Evolutionary conservation across 2,113 vertebrate species (phyloP).

Genomic region (Elephantulus edwardii): DNA sequence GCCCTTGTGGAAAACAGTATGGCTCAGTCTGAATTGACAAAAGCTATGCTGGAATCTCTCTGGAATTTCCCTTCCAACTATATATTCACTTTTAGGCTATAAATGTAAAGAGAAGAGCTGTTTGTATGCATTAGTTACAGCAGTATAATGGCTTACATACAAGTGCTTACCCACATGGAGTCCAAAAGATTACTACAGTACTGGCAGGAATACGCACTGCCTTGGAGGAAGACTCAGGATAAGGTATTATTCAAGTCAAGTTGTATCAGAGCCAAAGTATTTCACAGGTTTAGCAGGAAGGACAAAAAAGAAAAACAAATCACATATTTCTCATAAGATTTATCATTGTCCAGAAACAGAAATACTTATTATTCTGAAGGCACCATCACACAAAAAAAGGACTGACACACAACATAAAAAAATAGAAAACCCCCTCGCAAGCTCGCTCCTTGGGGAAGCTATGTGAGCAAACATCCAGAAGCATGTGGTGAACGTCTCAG

Average conservation of each 20-base stretch:
- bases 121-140: conserved; percentile 68
- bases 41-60: conserved; percentile 7
- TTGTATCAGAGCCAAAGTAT: conserved; percentile 71
- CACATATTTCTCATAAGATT: conserved; percentile 64
- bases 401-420: conserved; percentile 17
- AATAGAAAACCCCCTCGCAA: neutral
- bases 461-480: conserved; percentile 23
- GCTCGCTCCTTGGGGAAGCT: conserved; percentile 26
- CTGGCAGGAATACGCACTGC: conserved; percentile 64
- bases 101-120: conserved; percentile 39
- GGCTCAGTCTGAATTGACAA: conserved; percentile 57
- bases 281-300: conserved; percentile 69
- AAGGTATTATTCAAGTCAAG: conserved; percentile 77
- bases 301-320: conserved; percentile 54
- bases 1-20: conserved; percentile 69
- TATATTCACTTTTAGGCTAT: conserved; percentile 42
- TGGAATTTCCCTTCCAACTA: conserved; percentile 40
- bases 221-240: conserved; percentile 76
- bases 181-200: conserved; percentile 71
- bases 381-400: conserved; percentile 69
- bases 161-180: conserved; percentile 67
- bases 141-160: conserved; percentile 71
- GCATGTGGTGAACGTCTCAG: neutral
- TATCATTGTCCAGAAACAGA: conserved; percentile 63
- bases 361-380: conserved; percentile 68